Base-by-base conservation (phyloP, 2,797 vertebrate species). In the Oreonectes daqikongensis region DNA sequence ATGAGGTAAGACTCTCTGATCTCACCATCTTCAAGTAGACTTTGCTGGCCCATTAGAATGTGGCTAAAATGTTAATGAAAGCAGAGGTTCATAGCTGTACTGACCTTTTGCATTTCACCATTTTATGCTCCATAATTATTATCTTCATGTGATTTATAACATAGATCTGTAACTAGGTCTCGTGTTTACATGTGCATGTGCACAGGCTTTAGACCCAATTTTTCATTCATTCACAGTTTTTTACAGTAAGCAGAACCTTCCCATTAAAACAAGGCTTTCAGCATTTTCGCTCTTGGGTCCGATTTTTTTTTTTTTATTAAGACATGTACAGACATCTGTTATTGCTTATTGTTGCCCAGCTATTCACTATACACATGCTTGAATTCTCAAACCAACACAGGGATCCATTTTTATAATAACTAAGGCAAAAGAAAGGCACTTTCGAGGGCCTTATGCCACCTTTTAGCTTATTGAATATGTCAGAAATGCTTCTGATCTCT, bases 1-100 rank as follows among this genome's bases (percentile, higher is more conserved):
- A 95, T 2, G 96, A 99, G 95, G 97, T 90, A 91, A 93, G 92
- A 52, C 0, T 61, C 73, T 57, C 0, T 12, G 50, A 55, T 60
- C 48, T 42, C 15, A 46, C 14, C 68, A 10, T 2, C 50, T 35
- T 9, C 42, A 9, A 3, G 2, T 52, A 30, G 10, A 64, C 1
- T 2, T 0, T n/a, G 15, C 14, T 18, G 1, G 4, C 2, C 11
- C 2, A 18, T 65, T 65, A 40, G 9, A 5, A 10, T 44, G 32
- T 15, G 17, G 18, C 14, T 12, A 7, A 22, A 20, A 32, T 38
- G 44, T 52, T 24, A 24, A 42, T 42, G 28, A 35, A 32, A 35
- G 28, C 59, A 60, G 53, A 64, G 20, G 18, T 22, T 0, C 20
- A 20, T 28, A 40, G 11, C 18, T 57, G 14, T 52, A 53, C 22